A percentile compares a stretch with the other conserved stretches of the same genome.
Evolutionary conservation across 35 echinoderm and acorn worm genomes (phyloP).

Genomic region (Patiria miniata): DNA sequence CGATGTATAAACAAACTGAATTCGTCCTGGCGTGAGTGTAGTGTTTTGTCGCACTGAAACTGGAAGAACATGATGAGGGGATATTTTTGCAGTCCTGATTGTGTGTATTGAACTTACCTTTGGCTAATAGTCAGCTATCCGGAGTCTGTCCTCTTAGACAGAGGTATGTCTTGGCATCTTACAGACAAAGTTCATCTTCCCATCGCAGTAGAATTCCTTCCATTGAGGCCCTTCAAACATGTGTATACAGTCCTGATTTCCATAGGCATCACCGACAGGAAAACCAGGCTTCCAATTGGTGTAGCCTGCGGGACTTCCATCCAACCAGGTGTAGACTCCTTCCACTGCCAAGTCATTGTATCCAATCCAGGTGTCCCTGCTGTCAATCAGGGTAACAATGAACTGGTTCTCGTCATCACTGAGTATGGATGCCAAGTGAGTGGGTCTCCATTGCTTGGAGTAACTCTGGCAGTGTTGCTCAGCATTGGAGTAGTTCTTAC

Average conservation of each 20-base stretch:
- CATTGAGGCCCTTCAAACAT: neutral
- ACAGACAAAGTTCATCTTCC: no score
- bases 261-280: neutral
- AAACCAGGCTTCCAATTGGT: neutral
- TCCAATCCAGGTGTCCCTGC: neutral
- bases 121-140: no score
- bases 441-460: neutral
- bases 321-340: neutral
- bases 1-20: no score
- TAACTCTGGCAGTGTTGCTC: neutral
- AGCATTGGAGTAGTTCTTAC: neutral
- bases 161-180: no score
- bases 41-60: no score
- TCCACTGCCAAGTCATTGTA: neutral
- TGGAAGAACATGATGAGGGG: no score
- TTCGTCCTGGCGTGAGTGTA: no score
- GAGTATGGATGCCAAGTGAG: slow-evolving; percentile 16
- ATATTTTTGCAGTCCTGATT: no score
- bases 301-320: neutral
- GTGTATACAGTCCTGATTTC: neutral
- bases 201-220: neutral
- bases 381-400: neutral
- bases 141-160: no score
- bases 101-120: no score
- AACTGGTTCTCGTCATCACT: slow-evolving; percentile 18